Percentiles rank a stretch among this genome's conserved stretches.
Evolutionary conservation across 2,888 invertebrate genomes (phyloP).

Genomic region (Temnothorax rugatulus): DNA sequence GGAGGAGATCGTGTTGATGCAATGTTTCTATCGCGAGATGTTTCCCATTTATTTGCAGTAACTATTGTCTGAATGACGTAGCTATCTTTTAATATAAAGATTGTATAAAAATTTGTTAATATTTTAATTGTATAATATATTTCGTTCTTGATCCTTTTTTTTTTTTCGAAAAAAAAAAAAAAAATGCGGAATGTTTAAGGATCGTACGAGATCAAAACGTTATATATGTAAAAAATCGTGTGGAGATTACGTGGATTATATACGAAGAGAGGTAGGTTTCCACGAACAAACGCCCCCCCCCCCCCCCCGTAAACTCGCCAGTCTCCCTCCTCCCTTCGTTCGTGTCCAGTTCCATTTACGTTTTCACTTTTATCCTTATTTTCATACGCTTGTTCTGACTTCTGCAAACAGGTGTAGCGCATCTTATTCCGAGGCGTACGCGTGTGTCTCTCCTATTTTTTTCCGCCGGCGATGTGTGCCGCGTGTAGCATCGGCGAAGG

Average conservation of each 20-base stretch:
- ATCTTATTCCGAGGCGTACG: constrained; percentile 30
- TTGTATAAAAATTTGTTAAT: neutral
- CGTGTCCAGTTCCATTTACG: constrained; percentile 41
- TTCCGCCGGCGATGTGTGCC: constrained; percentile 44
- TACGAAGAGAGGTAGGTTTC: constrained; percentile 33
- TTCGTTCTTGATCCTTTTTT: neutral
- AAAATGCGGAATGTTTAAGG: neutral
- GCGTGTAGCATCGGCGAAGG: constrained; percentile 59
- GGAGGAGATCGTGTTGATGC: neutral
- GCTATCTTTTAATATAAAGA: neutral
- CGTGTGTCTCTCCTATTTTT: neutral
- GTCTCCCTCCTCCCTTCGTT: neutral
- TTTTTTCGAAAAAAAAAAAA: constrained; percentile 14
- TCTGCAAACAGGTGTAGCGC: constrained; percentile 38
- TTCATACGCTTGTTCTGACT: constrained; percentile 28
- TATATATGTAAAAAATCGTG: neutral
- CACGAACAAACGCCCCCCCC: constrained; percentile 9
- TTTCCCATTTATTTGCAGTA: neutral
- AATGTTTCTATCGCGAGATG: neutral
- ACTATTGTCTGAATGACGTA: neutral
- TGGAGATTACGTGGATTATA: constrained; percentile 39
- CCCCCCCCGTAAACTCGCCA: constrained; percentile 3
- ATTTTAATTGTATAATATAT: neutral
- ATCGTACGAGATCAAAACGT: neutral
- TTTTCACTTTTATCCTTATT: constrained; percentile 46